A percentile compares a stretch with the other conserved stretches of the same genome.
These are phyloP conservation scores for Leptura quadrifasciata DNA, from an alignment of 2,888 invertebrate species.

Conservation along the genomic window DNA sequence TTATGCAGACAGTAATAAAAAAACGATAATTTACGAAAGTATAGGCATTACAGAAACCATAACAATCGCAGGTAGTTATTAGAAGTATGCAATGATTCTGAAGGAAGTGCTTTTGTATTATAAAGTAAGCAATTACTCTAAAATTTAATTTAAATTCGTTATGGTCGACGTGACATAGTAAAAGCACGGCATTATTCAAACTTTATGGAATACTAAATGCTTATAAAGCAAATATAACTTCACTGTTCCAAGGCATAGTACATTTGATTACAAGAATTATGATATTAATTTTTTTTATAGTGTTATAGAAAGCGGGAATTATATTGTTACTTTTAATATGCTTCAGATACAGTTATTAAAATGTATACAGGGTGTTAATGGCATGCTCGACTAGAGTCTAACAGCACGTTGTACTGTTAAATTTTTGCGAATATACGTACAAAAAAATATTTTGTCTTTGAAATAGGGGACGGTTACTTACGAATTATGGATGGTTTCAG, in stretches of 20 bases:
- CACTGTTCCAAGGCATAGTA: slow-evolving; percentile 18
- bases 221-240: slow-evolving; percentile 20
- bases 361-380: no score
- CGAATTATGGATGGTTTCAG: no score
- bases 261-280: slow-evolving; percentile 20
- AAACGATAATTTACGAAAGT: slow-evolving; percentile 24
- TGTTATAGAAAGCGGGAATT: neutral
- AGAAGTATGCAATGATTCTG: slow-evolving; percentile 15
- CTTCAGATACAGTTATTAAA: no score
- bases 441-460: no score
- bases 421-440: no score
- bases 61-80: slow-evolving; percentile 35
- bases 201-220: slow-evolving; percentile 23
- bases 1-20: slow-evolving; percentile 5
- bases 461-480: no score
- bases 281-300: slow-evolving; percentile 13
- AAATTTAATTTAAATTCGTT: slow-evolving; percentile 41
- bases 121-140: slow-evolving; percentile 29
- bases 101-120: slow-evolving; percentile 5
- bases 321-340: neutral
- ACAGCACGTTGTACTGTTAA: no score
- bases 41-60: slow-evolving; percentile 17
- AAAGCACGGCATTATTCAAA: slow-evolving; percentile 21
- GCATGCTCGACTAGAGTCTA: no score
- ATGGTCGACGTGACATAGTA: slow-evolving; percentile 32